phyloP scores from a whole-genome alignment of 2,797 vertebrate genomes.

The Mallotus villosus region DNA sequence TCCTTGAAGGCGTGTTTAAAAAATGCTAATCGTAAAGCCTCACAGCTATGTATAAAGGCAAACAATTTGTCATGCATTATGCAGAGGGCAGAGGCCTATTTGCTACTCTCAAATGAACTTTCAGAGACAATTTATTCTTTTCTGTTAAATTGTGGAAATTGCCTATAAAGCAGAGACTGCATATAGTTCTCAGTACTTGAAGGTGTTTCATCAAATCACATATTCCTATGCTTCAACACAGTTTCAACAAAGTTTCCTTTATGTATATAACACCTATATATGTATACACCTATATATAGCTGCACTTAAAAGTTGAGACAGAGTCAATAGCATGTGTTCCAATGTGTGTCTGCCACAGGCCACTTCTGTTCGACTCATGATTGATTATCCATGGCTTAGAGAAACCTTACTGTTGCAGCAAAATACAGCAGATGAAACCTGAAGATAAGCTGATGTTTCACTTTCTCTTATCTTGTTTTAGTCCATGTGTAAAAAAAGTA shows the following conservation, averaged over 20 bases:
- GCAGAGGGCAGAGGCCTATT: conserved; percentile 47
- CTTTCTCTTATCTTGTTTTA: conserved; percentile 6
- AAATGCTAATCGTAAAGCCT: conserved; percentile 57
- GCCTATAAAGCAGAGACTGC: conserved; percentile 21
- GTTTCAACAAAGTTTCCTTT: conserved; percentile 15
- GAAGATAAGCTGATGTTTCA: conserved; percentile 1
- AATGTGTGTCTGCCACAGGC: neutral
- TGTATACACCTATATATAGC: too few relatives aligned
- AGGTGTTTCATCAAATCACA: neutral
- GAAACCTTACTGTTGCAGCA: neutral
- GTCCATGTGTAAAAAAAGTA: conserved; percentile 15
- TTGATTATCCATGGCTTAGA: conserved; percentile 16
- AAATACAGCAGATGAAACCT: neutral
- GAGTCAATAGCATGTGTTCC: neutral
- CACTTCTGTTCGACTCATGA: conserved; percentile 3
- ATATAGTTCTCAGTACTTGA: neutral
- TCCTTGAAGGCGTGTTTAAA: conserved; percentile 49
- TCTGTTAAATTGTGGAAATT: conserved; percentile 50
- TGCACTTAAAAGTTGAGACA: too few relatives aligned
- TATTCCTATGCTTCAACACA: conserved; percentile 11
- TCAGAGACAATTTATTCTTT: conserved; percentile 56
- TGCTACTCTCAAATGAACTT: conserved; percentile 58
- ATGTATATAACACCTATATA: too few relatives aligned
- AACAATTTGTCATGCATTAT: conserved; percentile 58
- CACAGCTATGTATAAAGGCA: conserved; percentile 57